Base-by-base conservation (phyloP, 2,797 vertebrate genomes). In the Enteromius fasciolatus region DNA sequence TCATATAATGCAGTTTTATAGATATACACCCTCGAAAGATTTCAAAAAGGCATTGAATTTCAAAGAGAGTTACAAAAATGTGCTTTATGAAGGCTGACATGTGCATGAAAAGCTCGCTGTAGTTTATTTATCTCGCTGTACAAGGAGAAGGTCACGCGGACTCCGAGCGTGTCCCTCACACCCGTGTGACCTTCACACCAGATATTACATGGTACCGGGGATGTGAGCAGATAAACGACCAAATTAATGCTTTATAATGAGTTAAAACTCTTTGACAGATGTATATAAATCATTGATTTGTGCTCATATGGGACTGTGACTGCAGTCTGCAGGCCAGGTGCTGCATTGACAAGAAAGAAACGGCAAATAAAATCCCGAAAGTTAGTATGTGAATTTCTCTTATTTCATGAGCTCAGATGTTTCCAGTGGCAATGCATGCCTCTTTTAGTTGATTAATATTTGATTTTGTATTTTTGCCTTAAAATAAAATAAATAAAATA, bases 121-220 rank as follows among this genome's bases (percentile, higher is more conserved):
- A 48, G 36, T 75, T 75, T 54, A 67, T 76, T 75, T 82, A 75
- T 75, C 61, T 75, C 59, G 2, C 69, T 17, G 6, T 18, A 84
- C 87, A 89, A 90, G 89, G 86, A 89, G 90, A 92, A 92, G 92
- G 91, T 84, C 87, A 54, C 39, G 69, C 28, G 84, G 73, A 85
- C 87, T 75, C 85, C 80, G 87, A 86, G 88, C 39, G 59, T 89
- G 36, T 81, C 84, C 23, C 85, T 31, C 48, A 83, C 52, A 72
- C 64, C 68, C 14, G 87, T 75, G 33, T 64, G 78, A 90, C 93
- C 92, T 94, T 94, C 92, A 88, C 10, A 77, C 0, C 0, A 6
- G 59, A 80, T 66, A 33, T 80, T 52, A 46, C 61, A 85, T 48
- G 80, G 83, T 63, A 61, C 75, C 52, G 20, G 48, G 66, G 64